Conservation (phyloP, 2,888 invertebrate species). For the Chalcis sispes region DNA sequence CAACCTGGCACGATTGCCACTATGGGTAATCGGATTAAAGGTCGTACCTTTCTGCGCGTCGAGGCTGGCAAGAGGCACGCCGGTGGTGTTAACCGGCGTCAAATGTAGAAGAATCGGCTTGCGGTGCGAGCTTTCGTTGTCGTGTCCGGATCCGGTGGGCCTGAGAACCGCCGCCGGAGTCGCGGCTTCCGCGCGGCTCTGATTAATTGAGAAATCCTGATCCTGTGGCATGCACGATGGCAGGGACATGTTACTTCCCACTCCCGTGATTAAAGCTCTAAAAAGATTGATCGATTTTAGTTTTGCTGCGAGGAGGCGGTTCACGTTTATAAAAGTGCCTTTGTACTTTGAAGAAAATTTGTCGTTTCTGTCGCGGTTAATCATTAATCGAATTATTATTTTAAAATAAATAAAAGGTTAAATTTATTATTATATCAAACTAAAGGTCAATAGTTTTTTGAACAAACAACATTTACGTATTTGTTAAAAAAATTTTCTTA, state of each 20-base stretch:
- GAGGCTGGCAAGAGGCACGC: constrained; percentile 63
- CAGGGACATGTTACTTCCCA: constrained; percentile 72
- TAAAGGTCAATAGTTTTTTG: no score
- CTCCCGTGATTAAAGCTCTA: constrained; percentile 69
- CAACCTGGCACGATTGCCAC: no score
- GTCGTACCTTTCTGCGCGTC: constrained; percentile 61
- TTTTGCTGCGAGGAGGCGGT: no score
- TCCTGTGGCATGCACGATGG: constrained; percentile 70
- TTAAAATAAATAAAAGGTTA: no score
- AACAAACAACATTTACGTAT: no score
- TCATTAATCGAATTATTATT: no score
- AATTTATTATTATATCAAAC: no score
- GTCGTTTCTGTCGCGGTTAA: no score
- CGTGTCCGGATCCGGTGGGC: constrained; percentile 31
- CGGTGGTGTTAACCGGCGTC: constrained; percentile 66
- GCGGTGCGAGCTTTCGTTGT: constrained; percentile 51
- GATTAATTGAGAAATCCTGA: constrained; percentile 60
- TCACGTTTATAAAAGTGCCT: no score
- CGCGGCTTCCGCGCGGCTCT: constrained; percentile 8
- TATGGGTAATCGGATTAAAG: no score
- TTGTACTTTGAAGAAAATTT: no score
- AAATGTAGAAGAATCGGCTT: constrained; percentile 66
- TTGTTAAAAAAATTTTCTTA: no score
- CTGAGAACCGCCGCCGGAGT: constrained; percentile 36
- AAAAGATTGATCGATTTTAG: not conserved